phyloP scores from a whole-genome alignment of 1,140 invertebrate genomes.

The Littorina saxatilis region DNA sequence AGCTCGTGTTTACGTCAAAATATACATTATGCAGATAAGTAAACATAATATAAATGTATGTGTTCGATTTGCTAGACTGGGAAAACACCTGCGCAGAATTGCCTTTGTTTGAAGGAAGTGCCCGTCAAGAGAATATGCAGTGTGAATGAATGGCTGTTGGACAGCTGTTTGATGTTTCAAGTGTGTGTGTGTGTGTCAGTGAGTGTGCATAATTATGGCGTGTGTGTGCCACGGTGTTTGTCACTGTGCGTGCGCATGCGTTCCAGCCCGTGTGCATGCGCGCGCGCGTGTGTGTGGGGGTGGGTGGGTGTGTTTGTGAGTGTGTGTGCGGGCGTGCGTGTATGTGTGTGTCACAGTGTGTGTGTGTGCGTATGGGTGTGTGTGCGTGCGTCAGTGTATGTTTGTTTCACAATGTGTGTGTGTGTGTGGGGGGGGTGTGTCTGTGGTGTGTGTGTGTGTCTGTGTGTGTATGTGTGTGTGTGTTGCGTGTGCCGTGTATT shows the following conservation, averaged over 20 bases:
- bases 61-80: no score
- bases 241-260: not conserved
- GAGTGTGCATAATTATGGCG: not conserved
- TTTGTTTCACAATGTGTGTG: conserved; percentile 19
- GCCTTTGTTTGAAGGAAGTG: no score
- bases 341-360: conserved; percentile 5
- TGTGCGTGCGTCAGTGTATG: not conserved
- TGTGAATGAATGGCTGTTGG: not conserved
- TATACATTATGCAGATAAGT: not conserved
- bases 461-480: not conserved
- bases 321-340: conserved; percentile 14
- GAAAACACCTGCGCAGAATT: no score
- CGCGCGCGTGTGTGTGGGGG: not conserved
- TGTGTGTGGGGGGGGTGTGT: not conserved
- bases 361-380: not conserved
- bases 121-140: no score
- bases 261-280: not conserved
- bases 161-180: not conserved
- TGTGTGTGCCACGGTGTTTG: conserved; percentile 1
- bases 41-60: not conserved
- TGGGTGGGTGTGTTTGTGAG: not conserved
- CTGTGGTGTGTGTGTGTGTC: not conserved
- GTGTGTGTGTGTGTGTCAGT: not conserved
- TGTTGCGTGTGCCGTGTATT: not conserved
- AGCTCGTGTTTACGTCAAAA: not conserved